These are phyloP conservation scores for Plestiodon gilberti DNA, from an alignment of 2,113 vertebrate species.

Conservation along the genomic window DNA sequence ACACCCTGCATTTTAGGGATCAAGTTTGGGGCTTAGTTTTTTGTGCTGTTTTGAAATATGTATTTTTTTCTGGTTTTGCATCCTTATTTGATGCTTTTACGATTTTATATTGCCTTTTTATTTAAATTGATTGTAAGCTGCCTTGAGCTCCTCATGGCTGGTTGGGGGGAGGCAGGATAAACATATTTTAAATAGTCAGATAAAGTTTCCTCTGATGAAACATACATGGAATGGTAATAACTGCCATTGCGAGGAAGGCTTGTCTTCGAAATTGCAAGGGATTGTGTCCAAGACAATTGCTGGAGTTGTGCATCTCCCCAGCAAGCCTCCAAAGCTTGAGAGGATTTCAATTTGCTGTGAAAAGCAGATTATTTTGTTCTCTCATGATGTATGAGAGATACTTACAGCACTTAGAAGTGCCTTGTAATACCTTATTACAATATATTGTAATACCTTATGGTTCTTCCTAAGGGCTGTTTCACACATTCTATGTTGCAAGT, in stretches of 20 bases:
- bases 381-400: background rate
- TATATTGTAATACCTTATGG: too few species aligned
- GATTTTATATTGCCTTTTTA: too few species aligned
- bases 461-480: background rate
- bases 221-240: background rate
- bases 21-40: too few species aligned
- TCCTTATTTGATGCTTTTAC: too few species aligned
- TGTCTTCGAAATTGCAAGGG: background rate
- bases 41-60: too few species aligned
- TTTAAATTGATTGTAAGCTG: too few species aligned
- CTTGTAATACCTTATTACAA: background rate
- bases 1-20: background rate
- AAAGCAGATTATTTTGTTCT: background rate
- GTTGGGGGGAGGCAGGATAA: too few species aligned
- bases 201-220: background rate
- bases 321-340: background rate
- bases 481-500: background rate
- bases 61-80: too few species aligned
- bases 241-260: background rate
- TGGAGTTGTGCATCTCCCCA: background rate
- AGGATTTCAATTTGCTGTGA: background rate
- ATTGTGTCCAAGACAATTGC: background rate
- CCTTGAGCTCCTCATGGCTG: too few species aligned
- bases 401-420: background rate
- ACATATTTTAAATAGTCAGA: background rate